Conservation (phyloP, 1,140 invertebrate species). For the Lordiphosa stackelbergi region DNA sequence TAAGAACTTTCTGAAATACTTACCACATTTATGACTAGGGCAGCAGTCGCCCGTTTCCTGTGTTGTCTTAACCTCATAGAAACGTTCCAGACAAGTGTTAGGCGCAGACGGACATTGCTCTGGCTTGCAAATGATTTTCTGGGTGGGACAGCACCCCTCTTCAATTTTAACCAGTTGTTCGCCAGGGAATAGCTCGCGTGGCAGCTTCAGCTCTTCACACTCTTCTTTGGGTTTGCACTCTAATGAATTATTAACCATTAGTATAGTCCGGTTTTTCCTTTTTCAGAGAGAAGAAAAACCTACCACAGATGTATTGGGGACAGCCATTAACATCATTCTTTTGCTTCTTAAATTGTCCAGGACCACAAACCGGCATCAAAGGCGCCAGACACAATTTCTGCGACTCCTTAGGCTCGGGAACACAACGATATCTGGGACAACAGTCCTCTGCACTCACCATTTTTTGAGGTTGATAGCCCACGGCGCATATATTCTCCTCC, state of each 20-base stretch:
- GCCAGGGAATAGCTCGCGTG: conserved; percentile 80
- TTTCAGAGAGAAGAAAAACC: conserved; percentile 32
- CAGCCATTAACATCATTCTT: conserved; percentile 81
- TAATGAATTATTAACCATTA: conserved; percentile 41
- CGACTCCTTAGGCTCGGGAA: conserved; percentile 78
- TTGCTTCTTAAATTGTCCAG: conserved; percentile 83
- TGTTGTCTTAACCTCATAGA: conserved; percentile 78
- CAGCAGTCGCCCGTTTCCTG: conserved; percentile 81
- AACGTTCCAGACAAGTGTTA: conserved; percentile 79
- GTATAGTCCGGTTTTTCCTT: neutral
- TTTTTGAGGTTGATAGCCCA: conserved; percentile 78
- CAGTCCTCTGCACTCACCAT: conserved; percentile 80
- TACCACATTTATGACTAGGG: conserved; percentile 82
- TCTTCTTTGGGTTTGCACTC: conserved; percentile 85
- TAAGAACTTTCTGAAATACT: too few relatives aligned
- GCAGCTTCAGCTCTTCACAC: conserved; percentile 79
- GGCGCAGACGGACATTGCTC: conserved; percentile 80
- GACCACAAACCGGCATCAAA: conserved; percentile 83
- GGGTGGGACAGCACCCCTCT: conserved; percentile 84
- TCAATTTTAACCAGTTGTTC: conserved; percentile 80
- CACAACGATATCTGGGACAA: conserved; percentile 84
- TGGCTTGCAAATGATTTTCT: conserved; percentile 80
- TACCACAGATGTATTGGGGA: conserved; percentile 84
- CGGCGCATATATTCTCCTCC: conserved; percentile 80
- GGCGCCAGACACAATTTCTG: conserved; percentile 80